A percentile compares a stretch with the other conserved stretches of the same genome.
These are phyloP conservation scores for Thrips palmi DNA, from an alignment of 1,140 invertebrate genomes.

Conservation along the genomic window DNA sequence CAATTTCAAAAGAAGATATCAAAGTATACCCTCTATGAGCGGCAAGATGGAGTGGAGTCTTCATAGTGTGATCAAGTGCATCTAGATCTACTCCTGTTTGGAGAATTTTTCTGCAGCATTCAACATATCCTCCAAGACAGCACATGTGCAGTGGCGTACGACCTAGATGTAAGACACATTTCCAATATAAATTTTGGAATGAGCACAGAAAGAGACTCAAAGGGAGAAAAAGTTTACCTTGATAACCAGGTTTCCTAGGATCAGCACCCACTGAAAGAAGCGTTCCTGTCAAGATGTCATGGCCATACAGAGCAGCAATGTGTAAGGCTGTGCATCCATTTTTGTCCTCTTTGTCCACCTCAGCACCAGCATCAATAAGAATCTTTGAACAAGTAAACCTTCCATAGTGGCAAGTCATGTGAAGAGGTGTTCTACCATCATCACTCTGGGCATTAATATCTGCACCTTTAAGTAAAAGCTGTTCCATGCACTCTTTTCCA, in stretches of 20 bases:
- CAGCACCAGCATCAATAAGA: conserved; percentile 30
- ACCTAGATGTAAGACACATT: conserved; percentile 19
- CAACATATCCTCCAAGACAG: conserved; percentile 29
- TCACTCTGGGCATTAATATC: conserved; percentile 34
- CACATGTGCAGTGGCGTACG: conserved; percentile 35
- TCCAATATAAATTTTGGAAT: not conserved
- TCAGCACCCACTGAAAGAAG: conserved; percentile 32
- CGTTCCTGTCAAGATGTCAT: conserved; percentile 30
- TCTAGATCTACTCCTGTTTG: conserved; percentile 27
- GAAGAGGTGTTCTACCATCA: conserved; percentile 41
- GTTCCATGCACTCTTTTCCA: conserved; percentile 38
- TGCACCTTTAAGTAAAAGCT: conserved; percentile 30
- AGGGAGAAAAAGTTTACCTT: conserved; percentile 14
- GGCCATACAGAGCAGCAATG: conserved; percentile 32
- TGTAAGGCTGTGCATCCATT: conserved; percentile 34
- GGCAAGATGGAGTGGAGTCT: conserved; percentile 34
- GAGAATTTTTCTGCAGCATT: conserved; percentile 31
- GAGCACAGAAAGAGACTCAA: too few species aligned
- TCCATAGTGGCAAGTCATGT: conserved; percentile 46
- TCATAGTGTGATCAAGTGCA: conserved; percentile 29
- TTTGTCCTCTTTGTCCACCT: conserved; percentile 28
- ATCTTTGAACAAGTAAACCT: conserved; percentile 42
- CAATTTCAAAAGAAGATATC: not conserved
- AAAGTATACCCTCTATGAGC: conserved; percentile 31
- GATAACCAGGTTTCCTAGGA: conserved; percentile 24